phyloP scores from a whole-genome alignment of 2,113 vertebrate genomes.

The Rhabdornis inornatus region DNA sequence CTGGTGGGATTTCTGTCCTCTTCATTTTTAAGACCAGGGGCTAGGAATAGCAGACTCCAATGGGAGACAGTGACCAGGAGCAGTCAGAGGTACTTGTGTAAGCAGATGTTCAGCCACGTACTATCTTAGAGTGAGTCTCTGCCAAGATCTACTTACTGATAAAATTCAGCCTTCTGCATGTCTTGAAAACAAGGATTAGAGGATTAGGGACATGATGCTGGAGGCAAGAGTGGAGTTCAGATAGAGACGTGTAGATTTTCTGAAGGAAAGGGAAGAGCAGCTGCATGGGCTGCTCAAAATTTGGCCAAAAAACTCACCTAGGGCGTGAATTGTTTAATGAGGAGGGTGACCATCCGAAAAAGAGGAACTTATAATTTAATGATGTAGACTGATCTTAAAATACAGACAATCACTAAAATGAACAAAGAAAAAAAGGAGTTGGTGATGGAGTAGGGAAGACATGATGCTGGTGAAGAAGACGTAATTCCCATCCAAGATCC shows the following conservation, averaged over 20 bases:
- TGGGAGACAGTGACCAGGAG: not conserved
- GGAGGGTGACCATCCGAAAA: not conserved
- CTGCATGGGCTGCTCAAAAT: not conserved
- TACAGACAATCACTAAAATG: not conserved
- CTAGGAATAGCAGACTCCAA: not conserved
- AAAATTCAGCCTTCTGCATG: not conserved
- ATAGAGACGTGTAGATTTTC: not conserved
- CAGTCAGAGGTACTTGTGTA: not conserved
- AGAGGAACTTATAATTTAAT: not conserved
- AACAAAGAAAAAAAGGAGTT: not conserved
- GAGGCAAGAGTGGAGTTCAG: not conserved
- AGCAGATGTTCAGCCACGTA: not conserved
- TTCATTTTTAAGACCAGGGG: not conserved
- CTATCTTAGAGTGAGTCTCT: not conserved
- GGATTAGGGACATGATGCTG: not conserved
- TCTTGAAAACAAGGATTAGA: not conserved
- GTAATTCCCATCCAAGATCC: not conserved
- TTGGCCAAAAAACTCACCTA: not conserved
- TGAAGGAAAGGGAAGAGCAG: not conserved
- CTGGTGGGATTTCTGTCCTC: not conserved
- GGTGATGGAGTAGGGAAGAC: not conserved
- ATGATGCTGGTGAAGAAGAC: not conserved
- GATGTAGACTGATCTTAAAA: not conserved
- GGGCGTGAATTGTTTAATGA: not conserved
- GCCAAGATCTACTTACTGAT: not conserved